Base-by-base conservation (phyloP, 2,888 invertebrate species). In the Nycteola revayana region DNA sequence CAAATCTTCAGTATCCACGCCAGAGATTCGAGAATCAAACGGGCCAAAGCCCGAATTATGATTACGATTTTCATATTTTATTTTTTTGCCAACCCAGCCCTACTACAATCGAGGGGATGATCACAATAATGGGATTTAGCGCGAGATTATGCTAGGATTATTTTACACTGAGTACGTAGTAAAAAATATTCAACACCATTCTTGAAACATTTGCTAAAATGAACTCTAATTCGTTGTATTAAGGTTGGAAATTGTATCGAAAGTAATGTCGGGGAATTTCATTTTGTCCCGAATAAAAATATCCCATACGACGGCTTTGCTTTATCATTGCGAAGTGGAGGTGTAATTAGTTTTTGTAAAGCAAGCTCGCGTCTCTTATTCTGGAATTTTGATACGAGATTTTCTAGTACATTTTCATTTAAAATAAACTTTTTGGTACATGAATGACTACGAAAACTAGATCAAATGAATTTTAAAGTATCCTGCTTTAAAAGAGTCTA, bases 231-330 rank as follows among this genome's bases (percentile, higher is more conserved):
- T 0, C 0, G 0, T 0, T 0, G 0, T 0, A 0, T 0, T 59
- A 75, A 44, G 41, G 73, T 55, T 24, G 43, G 25, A 42, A 32
- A 74, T 20, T 28, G 7, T n/a, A 38, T 55, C 2, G 4, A 8
- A 6, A 10, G 5, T 9, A 6, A 8, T 18, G 42, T 39, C 34
- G 36, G 67, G 66, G 74, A 87, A 86, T 85, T 87, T 86, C 79
- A 86, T 88, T 87, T 85, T 75, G 84, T 73, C 70, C 75, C 63
- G 78, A 84, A 87, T 87, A 87, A 88, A 87, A 87, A 85, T 88
- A 85, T 85, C 78, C 75, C 66, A 86, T 86, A 86, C 81, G 83
- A 76, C 69, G 82, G 84, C 84, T 88, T 87, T 88, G 88, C 86
- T 88, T 88, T 88, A 87, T 87, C 86, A 88, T 87, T 82, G 78